Evolutionary conservation across 92 coral and sea anemone genomes (phyloP).

Genomic region (Micromussa lordhowensis): DNA sequence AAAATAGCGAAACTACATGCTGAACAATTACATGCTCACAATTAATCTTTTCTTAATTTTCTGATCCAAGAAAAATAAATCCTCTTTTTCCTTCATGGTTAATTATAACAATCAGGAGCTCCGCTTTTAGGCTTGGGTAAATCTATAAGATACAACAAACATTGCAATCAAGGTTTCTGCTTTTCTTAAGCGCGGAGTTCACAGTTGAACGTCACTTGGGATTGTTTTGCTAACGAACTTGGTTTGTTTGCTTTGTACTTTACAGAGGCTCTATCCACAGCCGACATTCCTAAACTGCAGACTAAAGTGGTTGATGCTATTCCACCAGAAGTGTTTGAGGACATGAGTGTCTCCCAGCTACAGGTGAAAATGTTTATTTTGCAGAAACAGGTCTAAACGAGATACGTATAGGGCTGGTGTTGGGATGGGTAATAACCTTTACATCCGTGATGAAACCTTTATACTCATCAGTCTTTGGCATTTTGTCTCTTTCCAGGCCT

Average conservation of each 20-base stretch:
- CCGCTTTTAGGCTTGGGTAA: too few relatives aligned
- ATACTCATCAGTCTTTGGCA: neutral
- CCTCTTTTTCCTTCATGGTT: too few relatives aligned
- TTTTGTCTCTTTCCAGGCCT: conserved; percentile 67
- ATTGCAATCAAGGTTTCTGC: too few relatives aligned
- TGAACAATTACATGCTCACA: too few relatives aligned
- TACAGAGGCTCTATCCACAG: conserved; percentile 75
- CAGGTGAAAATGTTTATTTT: conserved; percentile 54
- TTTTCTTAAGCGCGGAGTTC: neutral
- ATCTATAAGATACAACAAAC: too few relatives aligned
- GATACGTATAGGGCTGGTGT: neutral
- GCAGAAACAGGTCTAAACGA: neutral
- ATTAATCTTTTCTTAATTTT: too few relatives aligned
- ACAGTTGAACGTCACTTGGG: neutral
- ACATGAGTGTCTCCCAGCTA: conserved; percentile 72
- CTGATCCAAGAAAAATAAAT: too few relatives aligned
- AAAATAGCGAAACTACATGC: too few relatives aligned
- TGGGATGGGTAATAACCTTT: too few relatives aligned
- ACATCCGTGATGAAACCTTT: neutral
- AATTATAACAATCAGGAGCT: too few relatives aligned
- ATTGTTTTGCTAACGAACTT: neutral
- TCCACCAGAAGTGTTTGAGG: conserved; percentile 78
- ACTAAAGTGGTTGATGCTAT: conserved; percentile 83
- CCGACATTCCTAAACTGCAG: conserved; percentile 80
- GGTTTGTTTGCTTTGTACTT: neutral